phyloP scores from a whole-genome alignment of 2,888 invertebrate genomes.

The Nephrotoma appendiculata region DNA sequence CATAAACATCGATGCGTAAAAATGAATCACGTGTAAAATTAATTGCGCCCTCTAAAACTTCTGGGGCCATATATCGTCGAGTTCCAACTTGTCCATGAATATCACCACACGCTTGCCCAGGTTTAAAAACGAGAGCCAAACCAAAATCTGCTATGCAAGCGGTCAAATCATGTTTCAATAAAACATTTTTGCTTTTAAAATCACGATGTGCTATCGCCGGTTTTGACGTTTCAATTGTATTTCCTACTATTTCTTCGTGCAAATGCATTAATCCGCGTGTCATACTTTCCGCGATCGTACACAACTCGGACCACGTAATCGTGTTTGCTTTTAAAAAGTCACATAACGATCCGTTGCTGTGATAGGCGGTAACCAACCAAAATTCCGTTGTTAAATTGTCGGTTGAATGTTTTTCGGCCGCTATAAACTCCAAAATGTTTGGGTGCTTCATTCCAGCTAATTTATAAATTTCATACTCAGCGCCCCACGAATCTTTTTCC shows the following conservation, averaged over 20 bases:
- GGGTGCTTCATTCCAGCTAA: constrained; percentile 84
- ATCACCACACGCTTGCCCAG: constrained; percentile 78
- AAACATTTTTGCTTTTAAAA: constrained; percentile 94
- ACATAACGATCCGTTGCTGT: constrained; percentile 81
- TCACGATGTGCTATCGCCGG: constrained; percentile 94
- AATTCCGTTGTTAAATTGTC: constrained; percentile 79
- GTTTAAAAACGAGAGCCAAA: constrained; percentile 80
- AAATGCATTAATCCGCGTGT: constrained; percentile 81
- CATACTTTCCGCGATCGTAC: constrained; percentile 77
- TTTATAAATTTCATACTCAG: constrained; percentile 88
- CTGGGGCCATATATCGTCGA: constrained; percentile 89
- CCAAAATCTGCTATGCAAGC: constrained; percentile 98
- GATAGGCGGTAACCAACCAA: constrained; percentile 93
- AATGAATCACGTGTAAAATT: constrained; percentile 92
- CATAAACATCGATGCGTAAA: constrained; percentile 94
- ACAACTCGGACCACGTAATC: constrained; percentile 72
- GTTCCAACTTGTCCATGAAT: constrained; percentile 93
- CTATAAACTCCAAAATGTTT: constrained; percentile 79
- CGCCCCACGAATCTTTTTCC: constrained; percentile 87
- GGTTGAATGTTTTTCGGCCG: constrained; percentile 79
- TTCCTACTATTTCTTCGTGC: constrained; percentile 73
- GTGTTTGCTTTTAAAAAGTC: constrained; percentile 89
- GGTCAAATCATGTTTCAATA: constrained; percentile 77
- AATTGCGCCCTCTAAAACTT: constrained; percentile 90
- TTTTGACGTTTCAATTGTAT: constrained; percentile 47